Evolutionary conservation across 2,113 vertebrate species (phyloP).

Genomic region (Hypomesus transpacificus): DNA sequence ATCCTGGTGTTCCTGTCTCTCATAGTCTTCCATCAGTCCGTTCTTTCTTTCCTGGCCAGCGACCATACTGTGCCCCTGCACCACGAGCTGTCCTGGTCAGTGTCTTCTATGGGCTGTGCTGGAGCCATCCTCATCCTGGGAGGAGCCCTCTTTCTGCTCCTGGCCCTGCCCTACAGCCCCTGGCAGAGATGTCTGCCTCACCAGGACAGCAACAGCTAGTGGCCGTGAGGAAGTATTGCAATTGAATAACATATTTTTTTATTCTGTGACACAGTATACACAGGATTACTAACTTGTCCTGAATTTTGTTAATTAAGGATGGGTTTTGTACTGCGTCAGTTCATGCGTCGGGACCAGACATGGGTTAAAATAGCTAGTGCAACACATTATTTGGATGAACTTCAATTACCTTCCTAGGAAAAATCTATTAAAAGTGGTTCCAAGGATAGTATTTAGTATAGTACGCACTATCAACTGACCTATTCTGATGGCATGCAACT

Average conservation of each 20-base stretch:
- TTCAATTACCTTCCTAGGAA: no score
- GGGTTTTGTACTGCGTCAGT: no score
- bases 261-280: no score
- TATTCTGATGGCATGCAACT: no score
- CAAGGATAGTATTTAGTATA: no score
- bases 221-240: slow-evolving; percentile 24
- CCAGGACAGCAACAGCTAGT: slow-evolving; percentile 56
- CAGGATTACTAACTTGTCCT: no score
- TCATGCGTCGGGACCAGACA: no score
- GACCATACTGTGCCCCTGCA: slow-evolving; percentile 69
- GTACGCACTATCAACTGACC: no score
- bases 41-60: slow-evolving; percentile 70
- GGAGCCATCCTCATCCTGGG: slow-evolving; percentile 72
- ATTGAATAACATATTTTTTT: slow-evolving; percentile 9
- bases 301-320: no score
- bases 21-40: slow-evolving; percentile 79
- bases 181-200: slow-evolving; percentile 70
- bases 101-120: slow-evolving; percentile 75
- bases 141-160: slow-evolving; percentile 73
- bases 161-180: slow-evolving; percentile 72
- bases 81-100: slow-evolving; percentile 83
- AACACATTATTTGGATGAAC: no score
- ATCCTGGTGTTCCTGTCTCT: slow-evolving; percentile 75
- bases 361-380: no score
- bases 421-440: no score